These are phyloP conservation scores for Stegodyphus mimosarum DNA, from an alignment of 1,140 invertebrate genomes.

Conservation along the genomic window DNA sequence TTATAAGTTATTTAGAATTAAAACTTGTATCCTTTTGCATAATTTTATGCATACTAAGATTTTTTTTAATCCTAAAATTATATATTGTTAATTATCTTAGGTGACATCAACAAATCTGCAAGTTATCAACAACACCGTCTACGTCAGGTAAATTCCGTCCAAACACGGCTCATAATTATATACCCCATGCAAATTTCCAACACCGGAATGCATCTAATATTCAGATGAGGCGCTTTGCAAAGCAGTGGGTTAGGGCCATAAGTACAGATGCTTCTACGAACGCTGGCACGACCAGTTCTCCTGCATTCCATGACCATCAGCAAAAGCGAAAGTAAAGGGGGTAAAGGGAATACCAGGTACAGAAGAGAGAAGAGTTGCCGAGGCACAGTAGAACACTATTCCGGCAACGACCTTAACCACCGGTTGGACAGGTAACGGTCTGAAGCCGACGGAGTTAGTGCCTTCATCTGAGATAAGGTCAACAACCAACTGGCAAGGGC, in stretches of 20 bases:
- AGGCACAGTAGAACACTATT: slow-evolving; percentile 43
- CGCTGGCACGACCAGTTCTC: slow-evolving; percentile 31
- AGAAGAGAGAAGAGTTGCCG: background rate
- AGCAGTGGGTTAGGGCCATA: background rate
- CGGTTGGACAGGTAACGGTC: slow-evolving; percentile 56
- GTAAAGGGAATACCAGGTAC: slow-evolving; percentile 43
- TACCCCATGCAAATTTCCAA: too few relatives aligned
- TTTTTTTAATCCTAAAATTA: too few relatives aligned
- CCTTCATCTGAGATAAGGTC: slow-evolving; percentile 17
- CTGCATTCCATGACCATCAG: slow-evolving; percentile 43
- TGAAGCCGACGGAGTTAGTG: slow-evolving; percentile 27
- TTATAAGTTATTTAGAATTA: too few relatives aligned
- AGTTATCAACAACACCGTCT: too few relatives aligned
- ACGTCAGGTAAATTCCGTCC: too few relatives aligned
- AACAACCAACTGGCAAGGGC: slow-evolving; percentile 45
- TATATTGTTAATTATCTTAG: too few relatives aligned
- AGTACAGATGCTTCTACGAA: background rate
- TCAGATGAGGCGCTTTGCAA: background rate
- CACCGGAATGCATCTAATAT: background rate
- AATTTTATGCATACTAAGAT: too few relatives aligned
- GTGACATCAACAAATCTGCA: too few relatives aligned
- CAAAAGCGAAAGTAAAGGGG: slow-evolving; percentile 29
- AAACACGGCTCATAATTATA: too few relatives aligned
- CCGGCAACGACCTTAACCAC: slow-evolving; percentile 53
- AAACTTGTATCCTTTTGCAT: too few relatives aligned